Percentiles rank a stretch among this genome's conserved stretches.
Evolutionary conservation across 2,797 vertebrate species (phyloP).

Genomic region (Vireo griseus): DNA sequence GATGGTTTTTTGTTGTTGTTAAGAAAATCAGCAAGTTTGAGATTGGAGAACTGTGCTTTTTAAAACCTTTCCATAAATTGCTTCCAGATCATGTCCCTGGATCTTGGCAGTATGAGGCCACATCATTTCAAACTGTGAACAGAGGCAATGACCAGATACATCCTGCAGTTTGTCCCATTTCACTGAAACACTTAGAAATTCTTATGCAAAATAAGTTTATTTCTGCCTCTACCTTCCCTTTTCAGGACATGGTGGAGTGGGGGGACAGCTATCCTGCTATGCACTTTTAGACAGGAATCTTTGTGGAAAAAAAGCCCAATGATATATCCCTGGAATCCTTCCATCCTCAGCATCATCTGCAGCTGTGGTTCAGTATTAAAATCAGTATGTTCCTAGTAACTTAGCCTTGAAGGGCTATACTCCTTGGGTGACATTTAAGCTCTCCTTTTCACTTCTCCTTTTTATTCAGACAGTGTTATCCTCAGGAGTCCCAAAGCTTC

Average conservation of each 20-base stretch:
- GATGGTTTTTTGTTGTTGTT: not conserved
- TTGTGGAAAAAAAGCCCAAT: not conserved
- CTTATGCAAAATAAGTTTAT: not conserved
- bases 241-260: not conserved
- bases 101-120: slow-evolving; percentile 37
- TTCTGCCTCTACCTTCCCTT: not conserved
- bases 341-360: not conserved
- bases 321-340: not conserved
- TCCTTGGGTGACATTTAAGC: not conserved
- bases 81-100: slow-evolving; percentile 7
- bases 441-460: not conserved
- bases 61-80: not conserved
- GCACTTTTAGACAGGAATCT: not conserved
- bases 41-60: not conserved
- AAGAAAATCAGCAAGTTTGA: not conserved
- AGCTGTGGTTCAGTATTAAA: not conserved
- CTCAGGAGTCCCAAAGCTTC: not conserved
- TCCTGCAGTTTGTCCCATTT: slow-evolving; percentile 9
- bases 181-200: not conserved
- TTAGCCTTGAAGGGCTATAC: not conserved
- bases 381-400: not conserved
- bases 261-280: not conserved
- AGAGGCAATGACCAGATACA: not conserved
- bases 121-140: slow-evolving; percentile 24
- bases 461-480: not conserved